These are phyloP conservation scores for Bemisia tabaci DNA, from an alignment of 1,140 invertebrate species.

Conservation along the genomic window DNA sequence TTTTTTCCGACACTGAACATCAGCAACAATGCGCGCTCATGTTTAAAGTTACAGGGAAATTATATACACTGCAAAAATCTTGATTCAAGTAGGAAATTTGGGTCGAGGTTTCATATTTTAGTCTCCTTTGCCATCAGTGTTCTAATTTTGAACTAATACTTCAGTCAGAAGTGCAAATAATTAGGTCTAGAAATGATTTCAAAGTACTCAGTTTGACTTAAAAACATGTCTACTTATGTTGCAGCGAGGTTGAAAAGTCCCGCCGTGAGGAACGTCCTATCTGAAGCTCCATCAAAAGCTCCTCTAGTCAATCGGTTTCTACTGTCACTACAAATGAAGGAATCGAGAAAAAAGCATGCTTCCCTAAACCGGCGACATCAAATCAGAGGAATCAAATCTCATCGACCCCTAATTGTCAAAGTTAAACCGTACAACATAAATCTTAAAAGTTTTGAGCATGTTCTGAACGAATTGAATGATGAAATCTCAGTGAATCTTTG, in stretches of 20 bases:
- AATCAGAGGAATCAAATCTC: neutral
- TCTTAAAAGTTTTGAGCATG: neutral
- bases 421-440: neutral
- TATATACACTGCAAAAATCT: too few species aligned
- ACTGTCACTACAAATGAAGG: neutral
- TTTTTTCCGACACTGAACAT: too few species aligned
- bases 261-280: neutral
- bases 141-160: too few species aligned
- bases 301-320: neutral
- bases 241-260: neutral
- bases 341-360: neutral
- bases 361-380: neutral
- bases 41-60: too few species aligned
- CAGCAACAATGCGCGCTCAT: too few species aligned
- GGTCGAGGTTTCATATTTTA: too few species aligned
- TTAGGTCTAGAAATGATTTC: too few species aligned
- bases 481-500: neutral
- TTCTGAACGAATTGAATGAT: neutral
- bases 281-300: neutral
- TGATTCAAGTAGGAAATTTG: too few species aligned
- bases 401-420: neutral
- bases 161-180: too few species aligned
- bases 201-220: too few species aligned
- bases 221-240: neutral
- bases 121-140: too few species aligned